Percentiles rank a stretch among this genome's conserved stretches.
These are phyloP conservation scores for Omphaloscelis lunosa DNA, from an alignment of 2,888 invertebrate species.

Conservation along the genomic window DNA sequence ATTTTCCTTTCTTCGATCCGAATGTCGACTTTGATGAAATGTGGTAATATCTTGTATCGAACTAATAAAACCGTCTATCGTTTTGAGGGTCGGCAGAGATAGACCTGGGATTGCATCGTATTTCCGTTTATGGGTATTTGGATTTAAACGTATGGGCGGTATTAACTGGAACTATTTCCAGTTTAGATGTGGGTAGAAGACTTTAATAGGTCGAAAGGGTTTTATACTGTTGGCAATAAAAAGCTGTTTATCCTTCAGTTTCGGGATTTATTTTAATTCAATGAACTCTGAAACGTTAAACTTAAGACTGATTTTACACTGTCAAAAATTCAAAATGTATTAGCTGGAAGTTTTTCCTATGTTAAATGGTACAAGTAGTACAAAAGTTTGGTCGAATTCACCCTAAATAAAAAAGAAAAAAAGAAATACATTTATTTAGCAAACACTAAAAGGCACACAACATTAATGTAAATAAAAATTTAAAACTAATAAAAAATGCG, in stretches of 20 bases:
- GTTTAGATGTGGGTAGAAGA: constrained; percentile 26
- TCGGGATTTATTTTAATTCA: constrained; percentile 24
- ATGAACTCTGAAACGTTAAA: constrained; percentile 14
- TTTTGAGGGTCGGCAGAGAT: constrained; percentile 39
- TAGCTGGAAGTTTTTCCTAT: too few species aligned
- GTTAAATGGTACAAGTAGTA: not conserved
- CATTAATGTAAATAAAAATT: too few species aligned
- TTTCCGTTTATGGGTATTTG: constrained; percentile 37
- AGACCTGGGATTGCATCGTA: constrained; percentile 49
- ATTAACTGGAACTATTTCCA: constrained; percentile 45
- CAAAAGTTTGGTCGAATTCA: not conserved
- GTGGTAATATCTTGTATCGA: constrained; percentile 55
- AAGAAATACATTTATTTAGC: too few species aligned
- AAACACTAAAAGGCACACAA: too few species aligned
- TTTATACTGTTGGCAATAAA: constrained; percentile 17
- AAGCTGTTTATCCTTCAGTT: constrained; percentile 26
- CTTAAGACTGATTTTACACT: too few species aligned
- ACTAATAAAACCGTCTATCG: constrained; percentile 47
- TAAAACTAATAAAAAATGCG: too few species aligned
- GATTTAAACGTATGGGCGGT: constrained; percentile 40
- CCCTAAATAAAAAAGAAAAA: too few species aligned
- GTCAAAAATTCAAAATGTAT: too few species aligned
- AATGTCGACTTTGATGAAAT: constrained; percentile 50
- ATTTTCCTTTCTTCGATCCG: constrained; percentile 7
- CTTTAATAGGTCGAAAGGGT: constrained; percentile 39